phyloP scores from a whole-genome alignment of 2,797 vertebrate genomes.

The Gadopsis marmoratus region DNA sequence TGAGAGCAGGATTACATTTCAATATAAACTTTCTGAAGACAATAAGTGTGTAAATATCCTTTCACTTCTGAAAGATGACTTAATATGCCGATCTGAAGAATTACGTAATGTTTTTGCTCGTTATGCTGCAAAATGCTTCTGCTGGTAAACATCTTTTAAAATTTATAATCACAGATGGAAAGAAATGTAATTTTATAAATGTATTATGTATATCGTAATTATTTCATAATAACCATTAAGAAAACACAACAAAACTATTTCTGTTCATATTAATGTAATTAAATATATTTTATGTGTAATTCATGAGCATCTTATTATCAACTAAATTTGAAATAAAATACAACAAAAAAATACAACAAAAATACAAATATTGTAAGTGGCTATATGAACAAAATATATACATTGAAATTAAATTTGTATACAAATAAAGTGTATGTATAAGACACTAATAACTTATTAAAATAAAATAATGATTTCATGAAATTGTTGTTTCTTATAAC shows the following conservation, averaged over 20 bases:
- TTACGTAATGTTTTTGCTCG: too few species aligned
- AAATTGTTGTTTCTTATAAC: background rate
- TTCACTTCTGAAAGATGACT: background rate
- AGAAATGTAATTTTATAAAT: background rate
- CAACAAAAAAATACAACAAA: background rate
- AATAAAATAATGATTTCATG: too few species aligned
- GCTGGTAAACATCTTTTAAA: background rate
- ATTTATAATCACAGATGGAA: background rate
- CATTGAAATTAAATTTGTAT: background rate
- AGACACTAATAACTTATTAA: too few species aligned
- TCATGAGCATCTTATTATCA: too few species aligned
- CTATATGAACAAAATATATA: background rate
- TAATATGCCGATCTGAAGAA: background rate
- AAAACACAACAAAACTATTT: background rate
- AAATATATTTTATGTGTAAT: background rate
- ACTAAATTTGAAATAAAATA: too few species aligned
- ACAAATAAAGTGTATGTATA: background rate
- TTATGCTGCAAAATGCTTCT: background rate
- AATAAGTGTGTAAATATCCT: too few species aligned
- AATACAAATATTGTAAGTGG: too few species aligned
- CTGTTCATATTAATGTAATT: background rate
- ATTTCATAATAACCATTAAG: background rate
- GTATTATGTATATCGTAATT: background rate
- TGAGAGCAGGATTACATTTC: background rate
- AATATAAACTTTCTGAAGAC: too few species aligned